Base-by-base conservation (phyloP, 2,797 vertebrate genomes). In the Catamblyrhynchus diadema region DNA sequence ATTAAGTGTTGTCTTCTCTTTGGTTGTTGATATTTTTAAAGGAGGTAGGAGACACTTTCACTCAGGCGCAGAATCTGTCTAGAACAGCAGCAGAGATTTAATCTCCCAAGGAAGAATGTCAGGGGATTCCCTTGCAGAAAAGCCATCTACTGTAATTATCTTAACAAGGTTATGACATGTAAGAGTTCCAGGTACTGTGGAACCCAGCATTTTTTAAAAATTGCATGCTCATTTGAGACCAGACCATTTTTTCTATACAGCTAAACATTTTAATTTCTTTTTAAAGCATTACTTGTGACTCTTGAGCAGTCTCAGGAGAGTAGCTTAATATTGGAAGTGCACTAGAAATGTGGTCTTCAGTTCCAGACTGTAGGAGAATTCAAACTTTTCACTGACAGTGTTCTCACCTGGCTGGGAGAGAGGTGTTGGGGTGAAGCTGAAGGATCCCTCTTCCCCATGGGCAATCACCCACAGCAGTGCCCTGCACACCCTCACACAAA, bases 81-180 rank as follows among this genome's bases (percentile, higher is more conserved):
- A 3, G 22, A 90, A 45, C 17, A 53, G 60, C 18, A 3, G 57
- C 72, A 72, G 73, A 86, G 90, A 81, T 54, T 50, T 69, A 45
- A 88, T 81, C 73, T 72, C 79, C 80, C 74, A 59, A 65, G 81
- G 11, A 44, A 28, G 16, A 53, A 32, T 56, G 66, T 71, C 82
- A 71, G 66, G 90, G 82, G 85, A 95, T 90, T 94, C 87, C 91
- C 91, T 47, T 70, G 56, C 72, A 88, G 79, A 61, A 93, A 78
- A 47, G 37, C 33, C 82, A 65, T 77, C 83, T 77, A 61, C 65
- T 57, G 8, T 23, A 75, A 47, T 90, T 59, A 20, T 23, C 87
- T 51, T 41, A 72, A 90, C 53, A 72, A 83, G 90, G 59, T 73
- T 74, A 51, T 9, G 2, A 39, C 30, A 42, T 4, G 39, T 8